Conservation (phyloP, 2,113 vertebrate species). For the Bos javanicus region DNA sequence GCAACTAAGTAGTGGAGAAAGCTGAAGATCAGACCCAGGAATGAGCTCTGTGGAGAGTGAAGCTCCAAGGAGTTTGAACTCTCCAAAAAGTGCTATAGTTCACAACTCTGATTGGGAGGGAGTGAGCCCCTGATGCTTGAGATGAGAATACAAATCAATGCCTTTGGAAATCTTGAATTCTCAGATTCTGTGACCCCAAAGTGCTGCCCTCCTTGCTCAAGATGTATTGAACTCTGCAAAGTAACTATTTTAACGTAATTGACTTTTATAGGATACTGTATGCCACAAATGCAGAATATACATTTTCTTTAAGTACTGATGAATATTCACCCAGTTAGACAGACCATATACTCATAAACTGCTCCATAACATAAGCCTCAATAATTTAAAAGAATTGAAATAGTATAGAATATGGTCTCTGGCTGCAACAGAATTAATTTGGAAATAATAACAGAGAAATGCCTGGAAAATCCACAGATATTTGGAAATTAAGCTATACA, state of each 20-base stretch:
- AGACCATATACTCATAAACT: background rate
- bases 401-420: background rate
- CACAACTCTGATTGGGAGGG: background rate
- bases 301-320: background rate
- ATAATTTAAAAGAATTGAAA: background rate
- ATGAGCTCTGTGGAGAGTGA: fast-evolving
- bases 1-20: background rate
- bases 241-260: background rate
- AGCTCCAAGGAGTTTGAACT: background rate
- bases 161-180: background rate
- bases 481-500: background rate
- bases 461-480: background rate
- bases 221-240: background rate
- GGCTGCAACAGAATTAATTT: background rate
- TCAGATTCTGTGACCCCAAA: background rate
- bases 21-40: background rate
- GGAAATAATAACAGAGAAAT: background rate
- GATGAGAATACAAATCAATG: background rate
- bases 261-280: background rate
- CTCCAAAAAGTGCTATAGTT: background rate
- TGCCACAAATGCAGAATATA: background rate
- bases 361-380: background rate
- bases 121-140: background rate
- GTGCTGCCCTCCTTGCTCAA: background rate
- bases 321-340: background rate